Evolutionary conservation across 2,113 vertebrate genomes (phyloP).

Genomic region (Pelodiscus sinensis): DNA sequence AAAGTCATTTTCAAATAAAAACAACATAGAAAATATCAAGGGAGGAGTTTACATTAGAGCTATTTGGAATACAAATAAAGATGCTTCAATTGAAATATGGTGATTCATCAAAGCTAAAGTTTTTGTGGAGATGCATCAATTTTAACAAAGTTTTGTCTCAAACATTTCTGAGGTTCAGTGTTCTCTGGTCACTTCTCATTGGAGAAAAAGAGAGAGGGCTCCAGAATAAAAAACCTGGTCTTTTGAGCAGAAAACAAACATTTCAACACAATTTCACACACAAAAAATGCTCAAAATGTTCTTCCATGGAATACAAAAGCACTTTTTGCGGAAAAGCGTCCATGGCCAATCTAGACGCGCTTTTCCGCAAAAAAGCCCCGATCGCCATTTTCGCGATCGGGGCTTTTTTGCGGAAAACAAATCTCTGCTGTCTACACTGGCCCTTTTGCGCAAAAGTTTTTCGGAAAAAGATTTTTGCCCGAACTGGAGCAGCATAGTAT

Average conservation of each 20-base stretch:
- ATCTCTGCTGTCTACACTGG: no score
- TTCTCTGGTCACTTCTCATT: background rate
- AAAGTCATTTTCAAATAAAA: background rate
- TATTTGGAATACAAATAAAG: constrained; percentile 11
- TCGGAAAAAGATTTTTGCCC: no score
- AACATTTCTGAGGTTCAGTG: background rate
- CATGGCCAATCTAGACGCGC: no score
- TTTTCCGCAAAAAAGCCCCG: no score
- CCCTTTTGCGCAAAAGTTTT: no score
- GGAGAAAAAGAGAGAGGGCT: background rate
- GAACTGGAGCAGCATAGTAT: no score
- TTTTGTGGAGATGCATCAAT: background rate
- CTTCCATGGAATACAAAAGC: fast-evolving
- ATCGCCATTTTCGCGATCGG: no score
- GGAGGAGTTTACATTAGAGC: background rate
- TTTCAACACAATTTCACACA: fast-evolving
- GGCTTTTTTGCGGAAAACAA: no score
- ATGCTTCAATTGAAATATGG: background rate
- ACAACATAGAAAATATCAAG: background rate
- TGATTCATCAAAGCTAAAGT: background rate
- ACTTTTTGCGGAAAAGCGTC: no score
- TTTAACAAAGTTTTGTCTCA: background rate
- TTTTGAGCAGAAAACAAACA: background rate
- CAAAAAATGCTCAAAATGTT: background rate
- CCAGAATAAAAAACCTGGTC: background rate